A percentile compares a stretch with the other conserved stretches of the same genome.
These are phyloP conservation scores for Craterocephalus amniculus DNA, from an alignment of 2,797 vertebrate species.

Conservation along the genomic window DNA sequence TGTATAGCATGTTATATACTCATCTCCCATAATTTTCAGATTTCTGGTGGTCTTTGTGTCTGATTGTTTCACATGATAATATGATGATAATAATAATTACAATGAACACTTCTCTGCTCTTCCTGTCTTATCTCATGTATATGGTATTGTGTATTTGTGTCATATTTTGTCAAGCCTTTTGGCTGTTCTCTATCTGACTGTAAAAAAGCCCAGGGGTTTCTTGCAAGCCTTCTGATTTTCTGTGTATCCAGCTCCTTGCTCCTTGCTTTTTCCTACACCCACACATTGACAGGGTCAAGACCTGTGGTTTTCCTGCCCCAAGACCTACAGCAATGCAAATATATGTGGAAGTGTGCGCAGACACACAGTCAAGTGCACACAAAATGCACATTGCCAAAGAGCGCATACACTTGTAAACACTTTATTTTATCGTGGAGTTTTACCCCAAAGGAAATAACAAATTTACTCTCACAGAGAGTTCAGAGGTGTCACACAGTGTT, in stretches of 20 bases:
- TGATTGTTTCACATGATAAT: slow-evolving; percentile 20
- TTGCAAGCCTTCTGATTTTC: slow-evolving; percentile 50
- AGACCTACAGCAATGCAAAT: slow-evolving; percentile 28
- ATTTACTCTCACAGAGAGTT: slow-evolving; percentile 50
- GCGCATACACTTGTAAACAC: slow-evolving; percentile 40
- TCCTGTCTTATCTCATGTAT: slow-evolving; percentile 13
- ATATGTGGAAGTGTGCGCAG: background rate
- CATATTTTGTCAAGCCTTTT: slow-evolving; percentile 26
- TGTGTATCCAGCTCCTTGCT: slow-evolving; percentile 39
- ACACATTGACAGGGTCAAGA: slow-evolving; percentile 59
- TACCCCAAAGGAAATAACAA: slow-evolving; percentile 41
- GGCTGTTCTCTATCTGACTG: slow-evolving; percentile 45
- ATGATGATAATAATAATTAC: no score
- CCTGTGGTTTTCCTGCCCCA: slow-evolving; percentile 36
- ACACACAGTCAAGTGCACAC: slow-evolving; percentile 16
- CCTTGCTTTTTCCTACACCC: slow-evolving; percentile 47
- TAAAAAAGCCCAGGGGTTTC: slow-evolving; percentile 39
- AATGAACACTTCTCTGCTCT: background rate
- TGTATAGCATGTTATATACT: slow-evolving; percentile 50
- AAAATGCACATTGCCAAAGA: slow-evolving; percentile 21
- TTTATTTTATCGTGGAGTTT: slow-evolving; percentile 45
- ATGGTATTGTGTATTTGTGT: slow-evolving; percentile 34
- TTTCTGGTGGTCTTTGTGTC: slow-evolving; percentile 36
- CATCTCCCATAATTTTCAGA: background rate
- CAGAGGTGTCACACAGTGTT: slow-evolving; percentile 43